A percentile compares a stretch with the other conserved stretches of the same genome.
Evolutionary conservation across 2,888 invertebrate species (phyloP).

Genomic region (Dilophus febrilis): DNA sequence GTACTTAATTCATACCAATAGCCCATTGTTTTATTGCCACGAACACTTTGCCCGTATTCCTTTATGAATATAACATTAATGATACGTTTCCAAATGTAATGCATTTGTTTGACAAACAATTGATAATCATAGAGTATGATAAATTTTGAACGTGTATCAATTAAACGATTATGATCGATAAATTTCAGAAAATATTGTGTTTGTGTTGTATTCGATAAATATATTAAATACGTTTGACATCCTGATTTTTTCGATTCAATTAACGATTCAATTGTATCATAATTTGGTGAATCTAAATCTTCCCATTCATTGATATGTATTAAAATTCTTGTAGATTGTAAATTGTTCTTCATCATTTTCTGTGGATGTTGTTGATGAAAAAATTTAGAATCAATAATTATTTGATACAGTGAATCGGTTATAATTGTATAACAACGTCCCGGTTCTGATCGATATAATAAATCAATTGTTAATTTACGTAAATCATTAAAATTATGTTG

Average conservation of each 20-base stretch:
- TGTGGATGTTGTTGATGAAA: conserved; percentile 14
- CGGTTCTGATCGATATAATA: conserved; percentile 15
- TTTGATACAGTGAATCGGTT: conserved; percentile 17
- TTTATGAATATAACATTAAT: conserved; percentile 57
- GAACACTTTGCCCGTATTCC: conserved; percentile 1
- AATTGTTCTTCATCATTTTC: no score
- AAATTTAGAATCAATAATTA: conserved; percentile 2
- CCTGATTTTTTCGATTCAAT: conserved; percentile 40
- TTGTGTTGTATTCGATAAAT: conserved; percentile 55
- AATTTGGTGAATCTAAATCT: conserved; percentile 44
- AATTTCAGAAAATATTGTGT: conserved; percentile 46
- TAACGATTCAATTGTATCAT: conserved; percentile 35
- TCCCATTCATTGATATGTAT: conserved; percentile 43
- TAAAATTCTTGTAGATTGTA: conserved; percentile 24
- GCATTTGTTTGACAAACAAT: conserved; percentile 44
- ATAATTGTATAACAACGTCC: conserved; percentile 24
- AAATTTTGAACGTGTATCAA: conserved; percentile 54
- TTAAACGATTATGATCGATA: conserved; percentile 48
- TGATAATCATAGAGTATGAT: conserved; percentile 51
- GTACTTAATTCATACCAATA: conserved; percentile 45
- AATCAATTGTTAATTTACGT: neutral
- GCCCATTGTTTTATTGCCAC: neutral
- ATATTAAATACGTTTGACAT: conserved; percentile 53
- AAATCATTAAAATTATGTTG: neutral
- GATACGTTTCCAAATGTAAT: conserved; percentile 61